Conservation (phyloP, 2,113 vertebrate species). For the Corythaixoides concolor region DNA sequence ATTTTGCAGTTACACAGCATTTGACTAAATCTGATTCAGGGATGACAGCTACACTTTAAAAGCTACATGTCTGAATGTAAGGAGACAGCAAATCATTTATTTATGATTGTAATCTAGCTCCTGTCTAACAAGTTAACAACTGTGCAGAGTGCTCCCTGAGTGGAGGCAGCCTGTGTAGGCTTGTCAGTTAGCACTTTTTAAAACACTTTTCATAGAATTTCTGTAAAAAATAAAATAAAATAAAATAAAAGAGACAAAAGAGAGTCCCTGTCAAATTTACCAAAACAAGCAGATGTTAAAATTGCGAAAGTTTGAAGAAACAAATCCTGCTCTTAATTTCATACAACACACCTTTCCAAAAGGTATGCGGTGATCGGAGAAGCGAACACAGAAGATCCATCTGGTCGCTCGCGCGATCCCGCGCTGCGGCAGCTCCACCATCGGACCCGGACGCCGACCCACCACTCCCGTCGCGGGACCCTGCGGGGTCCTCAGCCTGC, state of each 20-base stretch:
- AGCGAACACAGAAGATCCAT: rapidly evolving
- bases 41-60: slow-evolving; percentile 85
- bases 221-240: not conserved
- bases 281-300: slow-evolving; percentile 56
- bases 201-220: slow-evolving; percentile 65
- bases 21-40: slow-evolving; percentile 82
- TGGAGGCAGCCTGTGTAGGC: slow-evolving; percentile 64
- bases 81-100: slow-evolving; percentile 86
- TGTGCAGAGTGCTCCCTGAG: slow-evolving; percentile 63
- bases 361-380: not conserved
- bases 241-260: slow-evolving; percentile 66
- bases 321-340: not conserved
- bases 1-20: slow-evolving; percentile 84
- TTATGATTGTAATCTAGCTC: slow-evolving; percentile 84
- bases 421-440: not conserved
- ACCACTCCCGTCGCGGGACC: rapidly evolving
- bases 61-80: slow-evolving; percentile 81
- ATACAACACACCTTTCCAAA: not conserved
- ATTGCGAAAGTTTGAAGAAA: slow-evolving; percentile 30
- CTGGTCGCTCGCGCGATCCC: too few relatives aligned
- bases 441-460: rapidly evolving
- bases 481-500: not conserved
- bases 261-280: slow-evolving; percentile 66
- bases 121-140: slow-evolving; percentile 81
- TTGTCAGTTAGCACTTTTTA: slow-evolving; percentile 69